These are phyloP conservation scores for Scaptomyza pallida DNA, from an alignment of 1,140 invertebrate genomes.

Conservation along the genomic window DNA sequence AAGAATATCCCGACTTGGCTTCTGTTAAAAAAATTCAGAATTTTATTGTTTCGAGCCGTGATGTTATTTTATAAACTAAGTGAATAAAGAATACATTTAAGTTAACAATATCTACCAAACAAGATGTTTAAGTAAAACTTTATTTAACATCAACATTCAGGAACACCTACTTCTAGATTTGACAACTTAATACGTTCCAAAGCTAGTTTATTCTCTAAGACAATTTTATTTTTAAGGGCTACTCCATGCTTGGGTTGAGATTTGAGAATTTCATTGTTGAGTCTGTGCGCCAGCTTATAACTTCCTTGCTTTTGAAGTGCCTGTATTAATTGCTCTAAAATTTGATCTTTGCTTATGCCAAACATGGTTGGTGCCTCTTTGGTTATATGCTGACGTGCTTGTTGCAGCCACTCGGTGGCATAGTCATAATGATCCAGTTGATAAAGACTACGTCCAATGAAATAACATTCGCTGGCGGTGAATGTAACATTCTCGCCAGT, in stretches of 20 bases:
- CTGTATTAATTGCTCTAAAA: conserved; percentile 43
- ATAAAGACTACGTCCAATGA: conserved; percentile 95
- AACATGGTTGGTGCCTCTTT: conserved; percentile 8
- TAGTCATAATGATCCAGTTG: conserved; percentile 95
- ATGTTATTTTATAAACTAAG: too few species aligned
- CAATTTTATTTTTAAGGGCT: conserved; percentile 33
- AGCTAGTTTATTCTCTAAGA: conserved; percentile 32
- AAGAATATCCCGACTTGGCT: too few species aligned
- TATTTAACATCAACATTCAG: too few species aligned
- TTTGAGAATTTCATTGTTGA: conserved; percentile 56
- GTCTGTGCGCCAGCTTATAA: conserved; percentile 52
- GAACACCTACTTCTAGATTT: not conserved
- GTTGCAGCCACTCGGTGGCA: conserved; percentile 96
- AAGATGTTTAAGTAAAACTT: not conserved
- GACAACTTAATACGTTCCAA: conserved; percentile 13
- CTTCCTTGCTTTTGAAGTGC: conserved; percentile 42
- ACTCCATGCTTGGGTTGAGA: conserved; percentile 31
- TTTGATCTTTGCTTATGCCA: conserved; percentile 27
- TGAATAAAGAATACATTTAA: too few species aligned
- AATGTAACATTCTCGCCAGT: conserved; percentile 85
- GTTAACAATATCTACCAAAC: too few species aligned
- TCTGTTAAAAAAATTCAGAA: too few species aligned
- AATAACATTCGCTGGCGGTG: conserved; percentile 95
- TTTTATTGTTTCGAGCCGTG: too few species aligned
- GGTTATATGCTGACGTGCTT: conserved; percentile 86